These are phyloP conservation scores for Picus viridis DNA, from an alignment of 2,797 vertebrate genomes.

Conservation along the genomic window DNA sequence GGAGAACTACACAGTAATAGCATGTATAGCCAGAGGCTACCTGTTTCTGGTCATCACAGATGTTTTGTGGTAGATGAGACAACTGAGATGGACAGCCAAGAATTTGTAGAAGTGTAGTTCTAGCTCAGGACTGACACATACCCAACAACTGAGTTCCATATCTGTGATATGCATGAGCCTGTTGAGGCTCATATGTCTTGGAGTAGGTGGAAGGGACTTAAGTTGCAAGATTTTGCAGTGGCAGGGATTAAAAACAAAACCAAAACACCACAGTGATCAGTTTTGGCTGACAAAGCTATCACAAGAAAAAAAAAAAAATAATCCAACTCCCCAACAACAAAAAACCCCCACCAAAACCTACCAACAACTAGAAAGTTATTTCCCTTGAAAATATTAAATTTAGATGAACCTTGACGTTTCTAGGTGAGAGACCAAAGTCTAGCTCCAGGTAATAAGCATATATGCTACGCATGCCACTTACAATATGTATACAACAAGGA, in stretches of 20 bases:
- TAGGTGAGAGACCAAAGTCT: slow-evolving; percentile 34
- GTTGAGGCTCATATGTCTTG: rapidly evolving
- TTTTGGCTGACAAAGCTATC: neutral
- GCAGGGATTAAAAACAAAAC: too few species aligned
- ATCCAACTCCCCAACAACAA: neutral
- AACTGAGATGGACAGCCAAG: neutral
- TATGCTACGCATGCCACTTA: neutral
- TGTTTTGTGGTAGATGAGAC: rapidly evolving
- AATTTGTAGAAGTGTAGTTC: neutral
- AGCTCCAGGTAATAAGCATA: slow-evolving; percentile 23
- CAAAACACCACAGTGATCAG: neutral
- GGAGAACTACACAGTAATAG: too few species aligned
- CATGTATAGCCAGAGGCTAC: neutral
- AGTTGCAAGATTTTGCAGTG: neutral
- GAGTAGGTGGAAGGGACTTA: neutral
- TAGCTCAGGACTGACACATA: neutral
- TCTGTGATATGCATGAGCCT: neutral
- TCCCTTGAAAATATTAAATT: slow-evolving; percentile 20
- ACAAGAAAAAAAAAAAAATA: neutral
- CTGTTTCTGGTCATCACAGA: neutral
- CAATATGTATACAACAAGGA: neutral
- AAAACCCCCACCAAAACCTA: too few species aligned
- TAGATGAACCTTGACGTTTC: slow-evolving; percentile 20
- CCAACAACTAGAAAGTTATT: neutral
- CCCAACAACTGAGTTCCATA: neutral